Evolutionary conservation across 2,797 vertebrate species (phyloP), one percentile per base, ranked within the genome.

Genomic region (Gouania willdenowi): DNA sequence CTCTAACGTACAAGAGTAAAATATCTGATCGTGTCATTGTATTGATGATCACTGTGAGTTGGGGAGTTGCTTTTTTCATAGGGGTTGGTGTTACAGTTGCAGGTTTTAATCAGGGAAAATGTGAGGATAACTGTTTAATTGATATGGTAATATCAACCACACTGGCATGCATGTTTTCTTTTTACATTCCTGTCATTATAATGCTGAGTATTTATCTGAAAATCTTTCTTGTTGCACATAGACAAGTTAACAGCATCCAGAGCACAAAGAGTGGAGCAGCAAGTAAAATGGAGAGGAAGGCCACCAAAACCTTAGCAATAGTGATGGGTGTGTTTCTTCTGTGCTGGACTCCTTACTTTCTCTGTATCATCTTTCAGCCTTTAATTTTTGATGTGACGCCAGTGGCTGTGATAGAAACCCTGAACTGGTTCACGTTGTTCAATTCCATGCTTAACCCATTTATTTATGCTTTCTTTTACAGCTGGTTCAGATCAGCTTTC

Each of bases 391-490:
- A 7, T 7, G 12, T n/a, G 12, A n/a, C 0, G 18, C 15, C 33
- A 7, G 7, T 75, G 3, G 3, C 74, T 33, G 19, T 91, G 48
- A 74, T 75, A 11, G 88, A 92, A 52, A 57, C 55, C 5, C 45
- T 93, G 22, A 77, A 86, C 65, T 93, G 58, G 61, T 4, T 92
- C 41, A 87, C 89, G 6, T 90, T 91, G 40, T 71, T 91, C 35
- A 93, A 94, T 57, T 92, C 91, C 16, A 77, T 83, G 14, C 76
- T 92, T 19, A 95, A 94, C 41, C 92, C 92, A 6, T 70, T 93
- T 20, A 76, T 94, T 58, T 95, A 94, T 48, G 89, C 88, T 2
- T 92, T 92, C 75, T 93, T 92, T 73, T 91, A 92, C 38, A 71
- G 70, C 6, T 92, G 90, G 88, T 93, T 94, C 66, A 85, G 87